Conservation (phyloP, 2,113 vertebrate genomes). For the Rhea americana region DNA sequence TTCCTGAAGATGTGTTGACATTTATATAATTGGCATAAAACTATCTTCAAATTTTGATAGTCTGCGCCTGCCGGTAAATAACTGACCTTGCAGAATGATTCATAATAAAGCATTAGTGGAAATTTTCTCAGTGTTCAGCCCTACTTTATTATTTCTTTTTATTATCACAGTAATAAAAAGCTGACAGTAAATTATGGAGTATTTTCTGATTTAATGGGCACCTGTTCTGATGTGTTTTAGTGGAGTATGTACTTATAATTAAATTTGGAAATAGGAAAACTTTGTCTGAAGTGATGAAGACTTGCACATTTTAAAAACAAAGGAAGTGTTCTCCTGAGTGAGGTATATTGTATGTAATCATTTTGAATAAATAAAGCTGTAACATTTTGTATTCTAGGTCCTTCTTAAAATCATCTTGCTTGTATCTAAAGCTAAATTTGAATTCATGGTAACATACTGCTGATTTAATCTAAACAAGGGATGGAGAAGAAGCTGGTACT, state of each 20-base stretch:
- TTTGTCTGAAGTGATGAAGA: background rate
- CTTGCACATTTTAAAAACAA: background rate
- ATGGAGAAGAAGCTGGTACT: background rate
- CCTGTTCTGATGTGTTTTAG: background rate
- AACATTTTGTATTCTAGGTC: background rate
- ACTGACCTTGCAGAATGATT: background rate
- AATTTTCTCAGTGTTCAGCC: background rate
- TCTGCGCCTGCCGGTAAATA: background rate
- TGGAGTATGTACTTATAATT: background rate
- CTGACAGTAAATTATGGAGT: background rate
- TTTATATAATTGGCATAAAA: background rate
- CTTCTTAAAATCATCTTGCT: background rate
- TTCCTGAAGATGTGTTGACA: background rate
- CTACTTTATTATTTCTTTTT: background rate
- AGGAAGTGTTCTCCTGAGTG: background rate
- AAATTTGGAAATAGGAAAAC: background rate
- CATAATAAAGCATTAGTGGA: background rate
- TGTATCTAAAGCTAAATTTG: background rate
- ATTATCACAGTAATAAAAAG: background rate
- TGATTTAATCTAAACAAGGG: background rate
- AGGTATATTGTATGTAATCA: background rate
- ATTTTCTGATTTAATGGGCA: background rate
- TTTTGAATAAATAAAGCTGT: background rate
- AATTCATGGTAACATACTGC: background rate
- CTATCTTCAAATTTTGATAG: background rate